These are phyloP conservation scores for Leptura quadrifasciata DNA, from an alignment of 2,888 invertebrate genomes.

Conservation along the genomic window DNA sequence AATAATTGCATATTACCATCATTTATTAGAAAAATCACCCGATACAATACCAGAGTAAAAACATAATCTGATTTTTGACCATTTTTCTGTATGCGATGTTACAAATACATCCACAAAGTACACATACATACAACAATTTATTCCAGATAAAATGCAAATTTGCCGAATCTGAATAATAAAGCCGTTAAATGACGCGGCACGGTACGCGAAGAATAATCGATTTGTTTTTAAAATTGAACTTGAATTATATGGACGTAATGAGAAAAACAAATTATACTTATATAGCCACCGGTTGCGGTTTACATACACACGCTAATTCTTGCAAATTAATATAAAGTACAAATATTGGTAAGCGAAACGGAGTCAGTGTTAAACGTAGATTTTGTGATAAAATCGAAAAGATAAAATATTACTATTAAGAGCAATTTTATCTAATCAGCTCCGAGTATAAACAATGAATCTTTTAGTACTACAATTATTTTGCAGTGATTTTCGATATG, in stretches of 20 bases:
- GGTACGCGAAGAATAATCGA: neutral
- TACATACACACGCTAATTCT: constrained; percentile 23
- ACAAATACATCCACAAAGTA: too few species aligned
- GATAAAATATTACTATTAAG: constrained; percentile 37
- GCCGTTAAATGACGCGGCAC: neutral
- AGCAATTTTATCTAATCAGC: constrained; percentile 50
- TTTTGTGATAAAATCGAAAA: constrained; percentile 24
- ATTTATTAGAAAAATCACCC: too few species aligned
- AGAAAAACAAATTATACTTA: constrained; percentile 18
- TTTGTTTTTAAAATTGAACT: neutral
- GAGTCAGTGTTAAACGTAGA: constrained; percentile 27
- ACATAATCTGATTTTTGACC: too few species aligned
- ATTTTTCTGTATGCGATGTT: too few species aligned
- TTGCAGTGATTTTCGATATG: constrained; percentile 53
- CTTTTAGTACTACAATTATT: constrained; percentile 42
- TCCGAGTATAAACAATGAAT: constrained; percentile 45
- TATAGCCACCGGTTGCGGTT: constrained; percentile 21
- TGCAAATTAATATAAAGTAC: constrained; percentile 11
- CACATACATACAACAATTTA: too few species aligned
- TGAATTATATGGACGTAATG: constrained; percentile 8
- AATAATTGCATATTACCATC: too few species aligned
- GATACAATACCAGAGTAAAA: too few species aligned
- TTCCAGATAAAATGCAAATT: too few species aligned
- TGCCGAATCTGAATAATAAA: too few species aligned
- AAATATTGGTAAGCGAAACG: constrained; percentile 5